These are phyloP conservation scores for Eretmochelys imbricata DNA, from an alignment of 2,113 vertebrate species.

Conservation along the genomic window DNA sequence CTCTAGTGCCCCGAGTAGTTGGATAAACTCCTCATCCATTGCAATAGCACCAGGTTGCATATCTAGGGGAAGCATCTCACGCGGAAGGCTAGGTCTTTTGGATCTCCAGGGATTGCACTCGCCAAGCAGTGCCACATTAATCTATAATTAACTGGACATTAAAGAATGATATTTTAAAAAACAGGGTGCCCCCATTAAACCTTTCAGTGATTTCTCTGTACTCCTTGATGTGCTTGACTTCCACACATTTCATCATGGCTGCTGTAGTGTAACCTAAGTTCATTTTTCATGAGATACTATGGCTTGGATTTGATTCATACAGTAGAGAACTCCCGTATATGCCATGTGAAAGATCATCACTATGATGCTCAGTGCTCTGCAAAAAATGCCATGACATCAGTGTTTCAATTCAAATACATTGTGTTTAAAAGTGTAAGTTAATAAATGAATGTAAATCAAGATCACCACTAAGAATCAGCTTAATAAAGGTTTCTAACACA, in stretches of 20 bases:
- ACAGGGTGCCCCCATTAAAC: not conserved
- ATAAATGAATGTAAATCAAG: not conserved
- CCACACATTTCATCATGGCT: not conserved
- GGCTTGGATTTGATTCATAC: not conserved
- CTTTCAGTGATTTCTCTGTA: not conserved
- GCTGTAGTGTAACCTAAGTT: not conserved
- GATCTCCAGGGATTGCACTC: not conserved
- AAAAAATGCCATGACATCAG: not conserved
- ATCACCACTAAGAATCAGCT: not conserved
- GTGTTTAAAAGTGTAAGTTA: not conserved
- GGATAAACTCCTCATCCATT: not conserved
- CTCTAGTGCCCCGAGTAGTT: not conserved
- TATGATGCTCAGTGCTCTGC: not conserved
- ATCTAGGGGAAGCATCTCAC: not conserved
- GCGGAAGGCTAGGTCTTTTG: not conserved
- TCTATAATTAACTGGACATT: not conserved
- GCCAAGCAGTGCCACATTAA: not conserved
- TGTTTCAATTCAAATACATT: not conserved
- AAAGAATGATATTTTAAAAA: not conserved
- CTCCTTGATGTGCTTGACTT: not conserved
- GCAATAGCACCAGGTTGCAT: not conserved
- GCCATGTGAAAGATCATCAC: not conserved
- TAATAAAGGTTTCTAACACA: not conserved
- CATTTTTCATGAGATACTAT: not conserved
- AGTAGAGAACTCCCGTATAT: not conserved